Percentiles rank a stretch among this genome's conserved stretches.
Evolutionary conservation across 1,140 invertebrate species (phyloP).

Genomic region (Nasonia giraulti): DNA sequence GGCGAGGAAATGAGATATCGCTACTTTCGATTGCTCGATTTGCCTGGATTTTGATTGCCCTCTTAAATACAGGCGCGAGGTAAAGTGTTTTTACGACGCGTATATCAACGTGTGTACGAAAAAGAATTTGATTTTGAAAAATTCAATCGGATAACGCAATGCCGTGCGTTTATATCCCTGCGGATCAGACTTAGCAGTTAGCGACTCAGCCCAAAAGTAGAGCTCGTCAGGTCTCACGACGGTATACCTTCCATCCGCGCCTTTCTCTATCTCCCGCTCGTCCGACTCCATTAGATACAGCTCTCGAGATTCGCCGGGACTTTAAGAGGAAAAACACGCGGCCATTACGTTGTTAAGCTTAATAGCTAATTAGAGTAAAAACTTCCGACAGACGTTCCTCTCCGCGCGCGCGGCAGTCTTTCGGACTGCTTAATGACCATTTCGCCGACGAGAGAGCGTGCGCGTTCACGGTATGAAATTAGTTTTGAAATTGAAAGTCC

Average conservation of each 20-base stretch:
- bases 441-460: conserved; percentile 10
- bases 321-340: conserved; percentile 3
- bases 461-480: conserved; percentile 40
- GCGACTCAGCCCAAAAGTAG: too few species aligned
- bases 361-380: conserved; percentile 61
- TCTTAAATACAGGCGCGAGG: background rate
- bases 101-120: too few species aligned
- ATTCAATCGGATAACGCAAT: too few species aligned
- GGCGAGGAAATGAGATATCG: background rate
- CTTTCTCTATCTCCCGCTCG: background rate
- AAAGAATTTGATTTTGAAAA: too few species aligned
- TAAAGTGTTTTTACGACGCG: too few species aligned
- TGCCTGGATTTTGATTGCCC: background rate
- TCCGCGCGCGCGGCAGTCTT: background rate
- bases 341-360: conserved; percentile 48
- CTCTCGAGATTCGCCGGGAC: background rate
- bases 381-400: conserved; percentile 48
- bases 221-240: too few species aligned
- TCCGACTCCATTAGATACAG: background rate
- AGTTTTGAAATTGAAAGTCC: conserved; percentile 50
- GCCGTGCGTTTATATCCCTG: too few species aligned
- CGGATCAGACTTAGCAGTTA: too few species aligned
- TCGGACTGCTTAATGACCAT: conserved; percentile 46
- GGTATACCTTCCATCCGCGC: background rate
- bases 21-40: background rate